Conservation (phyloP, 2,113 vertebrate genomes). For the Lampris incognitus region DNA sequence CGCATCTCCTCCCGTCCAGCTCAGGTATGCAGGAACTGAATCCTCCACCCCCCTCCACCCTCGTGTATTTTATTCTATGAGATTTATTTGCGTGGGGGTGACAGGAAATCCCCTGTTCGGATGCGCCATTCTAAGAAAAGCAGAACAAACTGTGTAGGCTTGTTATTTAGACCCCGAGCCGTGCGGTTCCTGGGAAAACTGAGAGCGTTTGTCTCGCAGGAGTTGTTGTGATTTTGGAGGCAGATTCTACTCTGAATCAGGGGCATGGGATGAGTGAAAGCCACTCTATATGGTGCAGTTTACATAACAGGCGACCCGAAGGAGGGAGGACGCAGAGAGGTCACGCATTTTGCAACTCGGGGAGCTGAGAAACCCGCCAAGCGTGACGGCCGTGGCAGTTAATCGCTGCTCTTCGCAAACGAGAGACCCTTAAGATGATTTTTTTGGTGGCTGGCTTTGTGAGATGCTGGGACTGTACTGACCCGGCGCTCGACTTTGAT, state of each 20-base stretch:
- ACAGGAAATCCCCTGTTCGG: slow-evolving; percentile 80
- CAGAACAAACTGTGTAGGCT: slow-evolving; percentile 42
- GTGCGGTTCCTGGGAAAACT: slow-evolving; percentile 36
- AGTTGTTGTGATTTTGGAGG: slow-evolving; percentile 41
- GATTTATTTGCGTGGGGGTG: slow-evolving; percentile 73
- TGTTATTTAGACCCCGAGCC: slow-evolving; percentile 33
- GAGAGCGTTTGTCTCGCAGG: slow-evolving; percentile 38
- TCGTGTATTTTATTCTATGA: slow-evolving; percentile 20
- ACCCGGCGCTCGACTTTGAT: slow-evolving; percentile 27
- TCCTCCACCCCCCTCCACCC: no score
- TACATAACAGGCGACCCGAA: no score
- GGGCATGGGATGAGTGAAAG: slow-evolving; percentile 12
- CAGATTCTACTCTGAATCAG: slow-evolving; percentile 25
- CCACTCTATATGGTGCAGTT: slow-evolving; percentile 14
- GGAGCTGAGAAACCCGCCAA: no score
- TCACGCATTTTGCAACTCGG: no score
- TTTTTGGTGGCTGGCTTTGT: slow-evolving; percentile 44
- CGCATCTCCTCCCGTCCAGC: slow-evolving; percentile 17
- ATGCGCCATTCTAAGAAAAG: slow-evolving; percentile 54
- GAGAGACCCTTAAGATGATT: background rate
- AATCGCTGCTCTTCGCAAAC: slow-evolving; percentile 35
- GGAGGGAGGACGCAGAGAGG: no score
- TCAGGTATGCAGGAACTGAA: slow-evolving; percentile 26
- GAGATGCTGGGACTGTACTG: slow-evolving; percentile 35
- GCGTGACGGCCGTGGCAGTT: slow-evolving; percentile 37